These are phyloP conservation scores for Lepas anatifera DNA, from an alignment of 2,888 invertebrate species.

Conservation along the genomic window DNA sequence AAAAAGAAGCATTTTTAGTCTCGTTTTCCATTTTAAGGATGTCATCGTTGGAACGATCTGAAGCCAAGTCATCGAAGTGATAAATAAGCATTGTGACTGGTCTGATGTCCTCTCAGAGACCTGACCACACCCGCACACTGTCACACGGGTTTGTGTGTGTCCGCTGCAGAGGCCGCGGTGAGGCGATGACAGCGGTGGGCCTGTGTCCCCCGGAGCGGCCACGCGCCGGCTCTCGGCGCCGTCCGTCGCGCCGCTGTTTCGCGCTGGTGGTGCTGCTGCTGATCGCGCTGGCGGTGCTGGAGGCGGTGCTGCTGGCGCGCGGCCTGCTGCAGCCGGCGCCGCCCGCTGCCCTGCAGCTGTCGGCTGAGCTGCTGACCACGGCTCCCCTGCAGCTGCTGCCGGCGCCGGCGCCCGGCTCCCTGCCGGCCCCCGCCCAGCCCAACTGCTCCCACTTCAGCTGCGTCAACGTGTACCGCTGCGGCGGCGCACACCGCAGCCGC, in stretches of 20 bases:
- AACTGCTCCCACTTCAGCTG: constrained; percentile 45
- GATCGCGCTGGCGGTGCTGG: neutral
- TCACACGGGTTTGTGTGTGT: neutral
- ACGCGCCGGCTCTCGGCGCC: neutral
- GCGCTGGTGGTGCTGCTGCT: neutral
- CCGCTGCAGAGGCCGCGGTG: neutral
- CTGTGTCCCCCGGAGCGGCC: neutral
- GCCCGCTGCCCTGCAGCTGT: neutral
- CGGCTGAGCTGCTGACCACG: neutral
- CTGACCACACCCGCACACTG: neutral
- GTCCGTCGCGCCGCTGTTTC: neutral
- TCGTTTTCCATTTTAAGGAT: neutral
- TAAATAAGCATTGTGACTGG: neutral
- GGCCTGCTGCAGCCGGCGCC: constrained; percentile 1
- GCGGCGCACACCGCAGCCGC: constrained; percentile 35
- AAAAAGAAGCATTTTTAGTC: too few species aligned
- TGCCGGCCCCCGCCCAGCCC: constrained; percentile 16
- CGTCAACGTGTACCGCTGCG: constrained; percentile 84
- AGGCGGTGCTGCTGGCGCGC: neutral
- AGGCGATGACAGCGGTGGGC: neutral
- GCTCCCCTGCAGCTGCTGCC: neutral
- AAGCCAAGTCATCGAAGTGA: neutral
- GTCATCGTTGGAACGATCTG: neutral
- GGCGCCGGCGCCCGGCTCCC: neutral
- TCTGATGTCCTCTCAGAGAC: neutral